Conservation (phyloP, 1,140 invertebrate species). For the Pseudomyrmex concolor region DNA sequence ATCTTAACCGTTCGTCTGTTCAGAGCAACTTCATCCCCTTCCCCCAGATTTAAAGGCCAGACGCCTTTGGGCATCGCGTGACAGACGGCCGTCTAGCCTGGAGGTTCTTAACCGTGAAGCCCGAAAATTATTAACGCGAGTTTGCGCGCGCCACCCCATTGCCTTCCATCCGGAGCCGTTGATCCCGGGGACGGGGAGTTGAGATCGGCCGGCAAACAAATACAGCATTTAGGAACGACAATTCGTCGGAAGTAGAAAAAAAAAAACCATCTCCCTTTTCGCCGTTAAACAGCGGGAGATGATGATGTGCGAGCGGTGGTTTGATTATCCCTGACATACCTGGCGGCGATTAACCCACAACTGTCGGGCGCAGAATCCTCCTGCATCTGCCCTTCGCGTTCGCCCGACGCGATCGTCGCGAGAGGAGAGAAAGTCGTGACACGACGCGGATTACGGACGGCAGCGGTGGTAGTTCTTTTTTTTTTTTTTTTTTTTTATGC, state of each 20-base stretch:
- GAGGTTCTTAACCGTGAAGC: constrained; percentile 24
- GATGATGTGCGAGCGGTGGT: neutral
- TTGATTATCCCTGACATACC: constrained; percentile 32
- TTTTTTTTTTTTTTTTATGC: neutral
- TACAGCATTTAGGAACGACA: constrained; percentile 12
- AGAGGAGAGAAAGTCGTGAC: no score
- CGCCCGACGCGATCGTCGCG: neutral
- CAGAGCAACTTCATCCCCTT: neutral
- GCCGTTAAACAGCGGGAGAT: constrained; percentile 8
- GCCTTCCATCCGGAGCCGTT: neutral
- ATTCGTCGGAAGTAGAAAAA: constrained; percentile 6
- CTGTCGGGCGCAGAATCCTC: constrained; percentile 65
- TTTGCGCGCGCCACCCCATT: neutral
- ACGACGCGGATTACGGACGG: no score
- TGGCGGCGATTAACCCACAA: constrained; percentile 70
- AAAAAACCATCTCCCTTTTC: neutral
- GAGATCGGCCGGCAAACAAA: constrained; percentile 28
- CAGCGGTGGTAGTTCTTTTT: no score
- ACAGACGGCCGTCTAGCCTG: constrained; percentile 29
- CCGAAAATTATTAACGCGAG: constrained; percentile 15
- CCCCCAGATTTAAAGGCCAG: neutral
- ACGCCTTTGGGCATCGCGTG: constrained; percentile 15
- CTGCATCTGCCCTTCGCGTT: constrained; percentile 30
- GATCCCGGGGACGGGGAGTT: constrained; percentile 12
- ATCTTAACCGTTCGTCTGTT: constrained; percentile 1